Evolutionary conservation across 2,113 vertebrate species (phyloP).

Genomic region (Oreotragus oreotragus): DNA sequence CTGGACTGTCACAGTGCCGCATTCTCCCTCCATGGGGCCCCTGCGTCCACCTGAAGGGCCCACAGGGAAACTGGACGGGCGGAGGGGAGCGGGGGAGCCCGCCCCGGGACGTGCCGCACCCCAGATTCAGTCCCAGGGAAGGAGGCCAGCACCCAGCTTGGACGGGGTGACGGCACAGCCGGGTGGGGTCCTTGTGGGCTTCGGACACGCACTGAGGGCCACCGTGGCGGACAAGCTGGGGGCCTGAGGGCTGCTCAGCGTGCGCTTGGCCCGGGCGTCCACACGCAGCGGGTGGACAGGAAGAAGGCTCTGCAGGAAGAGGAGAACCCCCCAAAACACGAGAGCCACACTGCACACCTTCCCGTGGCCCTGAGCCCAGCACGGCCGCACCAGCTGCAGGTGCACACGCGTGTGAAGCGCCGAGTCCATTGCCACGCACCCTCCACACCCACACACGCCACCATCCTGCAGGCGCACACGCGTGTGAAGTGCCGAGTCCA

Average conservation of each 20-base stretch:
- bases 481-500: too few species aligned
- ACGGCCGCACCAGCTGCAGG: fast-evolving
- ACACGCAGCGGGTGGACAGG: background rate
- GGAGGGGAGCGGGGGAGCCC: too few species aligned
- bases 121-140: too few species aligned
- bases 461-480: too few species aligned
- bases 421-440: background rate
- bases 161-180: fast-evolving
- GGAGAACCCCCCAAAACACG: fast-evolving
- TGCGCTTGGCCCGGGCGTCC: fast-evolving
- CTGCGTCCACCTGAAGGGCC: fast-evolving
- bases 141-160: too few species aligned
- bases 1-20: fast-evolving
- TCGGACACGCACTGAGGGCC: background rate
- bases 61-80: background rate
- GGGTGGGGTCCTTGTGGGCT: fast-evolving
- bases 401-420: too few species aligned
- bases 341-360: fast-evolving
- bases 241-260: background rate
- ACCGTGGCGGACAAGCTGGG: fast-evolving
- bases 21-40: fast-evolving
- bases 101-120: too few species aligned
- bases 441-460: background rate
- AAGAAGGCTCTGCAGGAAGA: background rate
- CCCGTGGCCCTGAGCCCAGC: background rate